These are phyloP conservation scores for Podocnemis expansa DNA, from an alignment of 2,113 vertebrate genomes.

Conservation along the genomic window DNA sequence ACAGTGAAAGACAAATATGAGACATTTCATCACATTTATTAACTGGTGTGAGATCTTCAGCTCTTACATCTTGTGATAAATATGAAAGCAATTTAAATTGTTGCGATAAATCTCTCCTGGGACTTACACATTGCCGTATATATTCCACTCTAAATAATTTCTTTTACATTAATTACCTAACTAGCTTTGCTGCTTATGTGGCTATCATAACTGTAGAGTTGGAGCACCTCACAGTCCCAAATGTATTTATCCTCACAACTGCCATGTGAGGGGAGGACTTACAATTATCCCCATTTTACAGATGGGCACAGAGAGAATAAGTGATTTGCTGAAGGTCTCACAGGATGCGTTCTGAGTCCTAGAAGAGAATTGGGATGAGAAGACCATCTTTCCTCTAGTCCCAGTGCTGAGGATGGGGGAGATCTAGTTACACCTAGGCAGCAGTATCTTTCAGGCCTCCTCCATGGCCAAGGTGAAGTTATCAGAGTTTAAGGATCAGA, in stretches of 20 bases:
- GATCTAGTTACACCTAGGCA: not conserved
- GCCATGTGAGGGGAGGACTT: not conserved
- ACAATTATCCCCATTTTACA: not conserved
- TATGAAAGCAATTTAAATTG: not conserved
- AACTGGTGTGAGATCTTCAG: not conserved
- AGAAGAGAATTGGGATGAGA: not conserved
- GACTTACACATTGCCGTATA: not conserved
- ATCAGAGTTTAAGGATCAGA: not conserved
- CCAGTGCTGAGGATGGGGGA: accelerated
- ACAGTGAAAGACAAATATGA: not conserved
- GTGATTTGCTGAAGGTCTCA: not conserved
- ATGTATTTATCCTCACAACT: not conserved
- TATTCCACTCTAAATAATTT: not conserved
- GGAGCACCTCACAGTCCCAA: not conserved
- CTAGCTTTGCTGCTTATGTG: not conserved
- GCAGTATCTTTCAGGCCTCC: not conserved
- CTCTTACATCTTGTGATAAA: not conserved
- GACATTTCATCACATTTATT: not conserved
- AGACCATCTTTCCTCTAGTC: not conserved
- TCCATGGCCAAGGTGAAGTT: not conserved
- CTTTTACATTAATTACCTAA: not conserved
- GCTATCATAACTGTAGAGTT: not conserved
- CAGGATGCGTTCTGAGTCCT: not conserved
- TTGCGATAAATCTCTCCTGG: not conserved
- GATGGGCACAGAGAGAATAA: not conserved